phyloP scores from a whole-genome alignment of 2,797 vertebrate species.

The Craterocephalus amniculus region DNA sequence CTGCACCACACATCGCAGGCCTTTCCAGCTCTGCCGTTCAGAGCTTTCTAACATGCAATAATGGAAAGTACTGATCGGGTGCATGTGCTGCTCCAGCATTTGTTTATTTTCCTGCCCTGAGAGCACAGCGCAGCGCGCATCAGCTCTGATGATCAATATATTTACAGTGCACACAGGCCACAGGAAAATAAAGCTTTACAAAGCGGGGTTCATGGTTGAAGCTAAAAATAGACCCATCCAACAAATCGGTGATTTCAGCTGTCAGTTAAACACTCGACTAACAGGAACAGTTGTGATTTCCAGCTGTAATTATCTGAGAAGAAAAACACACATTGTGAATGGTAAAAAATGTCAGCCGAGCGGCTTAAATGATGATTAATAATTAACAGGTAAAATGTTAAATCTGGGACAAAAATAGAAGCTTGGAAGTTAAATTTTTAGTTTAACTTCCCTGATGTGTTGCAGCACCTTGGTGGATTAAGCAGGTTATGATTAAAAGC shows the following conservation, averaged over 20 bases:
- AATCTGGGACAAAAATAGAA: no score
- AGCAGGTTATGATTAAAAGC: no score
- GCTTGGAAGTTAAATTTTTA: no score
- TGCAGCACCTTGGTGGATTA: background rate
- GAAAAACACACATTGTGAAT: no score
- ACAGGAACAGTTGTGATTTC: constrained; percentile 19
- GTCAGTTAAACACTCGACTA: background rate
- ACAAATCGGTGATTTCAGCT: background rate
- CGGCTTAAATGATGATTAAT: background rate
- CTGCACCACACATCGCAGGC: constrained; percentile 16
- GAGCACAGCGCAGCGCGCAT: background rate
- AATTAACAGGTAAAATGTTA: no score
- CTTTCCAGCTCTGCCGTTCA: background rate
- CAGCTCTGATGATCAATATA: background rate
- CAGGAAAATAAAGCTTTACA: background rate
- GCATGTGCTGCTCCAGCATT: background rate
- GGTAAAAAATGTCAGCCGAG: no score
- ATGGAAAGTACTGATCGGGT: constrained; percentile 11
- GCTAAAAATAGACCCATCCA: background rate
- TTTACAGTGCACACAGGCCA: background rate
- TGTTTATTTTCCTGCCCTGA: background rate
- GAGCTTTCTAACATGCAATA: background rate
- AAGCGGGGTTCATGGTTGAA: background rate
- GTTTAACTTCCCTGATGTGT: background rate
- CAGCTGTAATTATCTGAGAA: background rate